These are phyloP conservation scores for Empidonax alnorum DNA, from an alignment of 2,113 vertebrate species.

Conservation along the genomic window DNA sequence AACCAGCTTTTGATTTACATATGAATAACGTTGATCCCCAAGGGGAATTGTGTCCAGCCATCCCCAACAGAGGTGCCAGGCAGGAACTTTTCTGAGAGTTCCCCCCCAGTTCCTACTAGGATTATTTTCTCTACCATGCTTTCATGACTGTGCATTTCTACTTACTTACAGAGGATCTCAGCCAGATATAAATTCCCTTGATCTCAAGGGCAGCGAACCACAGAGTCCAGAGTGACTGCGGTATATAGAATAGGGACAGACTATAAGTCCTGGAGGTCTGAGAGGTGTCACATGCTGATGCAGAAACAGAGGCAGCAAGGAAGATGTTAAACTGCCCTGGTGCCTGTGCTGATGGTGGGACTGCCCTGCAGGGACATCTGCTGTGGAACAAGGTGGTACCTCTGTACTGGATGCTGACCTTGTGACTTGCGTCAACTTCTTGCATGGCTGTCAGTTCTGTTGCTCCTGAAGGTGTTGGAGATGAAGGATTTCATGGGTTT, in stretches of 20 bases:
- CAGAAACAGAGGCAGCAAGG: not conserved
- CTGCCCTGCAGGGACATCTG: not conserved
- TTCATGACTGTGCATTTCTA: not conserved
- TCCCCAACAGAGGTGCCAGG: not conserved
- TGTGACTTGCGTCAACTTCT: not conserved
- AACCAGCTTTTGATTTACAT: slow-evolving; percentile 52
- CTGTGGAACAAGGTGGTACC: not conserved
- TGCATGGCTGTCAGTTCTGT: not conserved
- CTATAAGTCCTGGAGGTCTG: accelerated
- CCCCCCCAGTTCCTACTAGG: not conserved
- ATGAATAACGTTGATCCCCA: slow-evolving; percentile 21
- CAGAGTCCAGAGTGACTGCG: not conserved
- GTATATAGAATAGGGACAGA: not conserved
- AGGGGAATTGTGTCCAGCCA: slow-evolving; percentile 27
- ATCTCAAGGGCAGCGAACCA: not conserved
- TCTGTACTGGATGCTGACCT: not conserved
- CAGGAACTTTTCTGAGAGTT: not conserved
- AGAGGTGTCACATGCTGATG: not conserved
- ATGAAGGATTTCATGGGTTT: not conserved
- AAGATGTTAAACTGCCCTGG: accelerated
- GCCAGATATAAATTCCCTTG: not conserved
- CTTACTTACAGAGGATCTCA: not conserved
- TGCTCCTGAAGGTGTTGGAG: not conserved
- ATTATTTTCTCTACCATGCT: not conserved
- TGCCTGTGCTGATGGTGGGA: not conserved